Percentiles rank a stretch among this genome's conserved stretches.
phyloP scores from a whole-genome alignment of 2,888 invertebrate genomes.

The Eupithecia insigniata region DNA sequence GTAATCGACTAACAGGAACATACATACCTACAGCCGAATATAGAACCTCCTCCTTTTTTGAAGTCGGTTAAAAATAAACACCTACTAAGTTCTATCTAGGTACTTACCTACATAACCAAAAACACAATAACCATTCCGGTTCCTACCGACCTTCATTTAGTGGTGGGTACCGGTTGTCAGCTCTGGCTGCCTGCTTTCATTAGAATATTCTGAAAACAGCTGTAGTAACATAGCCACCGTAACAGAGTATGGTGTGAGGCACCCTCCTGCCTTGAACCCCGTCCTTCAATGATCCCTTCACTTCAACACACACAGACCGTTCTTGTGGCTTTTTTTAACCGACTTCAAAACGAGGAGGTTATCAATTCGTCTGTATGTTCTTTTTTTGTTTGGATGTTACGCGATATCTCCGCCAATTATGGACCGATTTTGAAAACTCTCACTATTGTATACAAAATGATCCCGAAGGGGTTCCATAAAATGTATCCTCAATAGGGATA shows the following conservation, averaged over 20 bases:
- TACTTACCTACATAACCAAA: neutral
- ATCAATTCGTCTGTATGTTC: too few relatives aligned
- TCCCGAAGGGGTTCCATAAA: too few relatives aligned
- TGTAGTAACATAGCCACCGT: conserved; percentile 1
- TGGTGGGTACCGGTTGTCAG: neutral
- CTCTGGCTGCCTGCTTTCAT: conserved; percentile 18
- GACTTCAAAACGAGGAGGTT: too few relatives aligned
- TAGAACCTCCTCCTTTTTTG: too few relatives aligned
- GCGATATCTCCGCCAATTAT: too few relatives aligned
- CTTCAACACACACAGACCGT: conserved; percentile 19
- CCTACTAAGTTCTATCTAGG: too few relatives aligned
- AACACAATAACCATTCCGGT: neutral
- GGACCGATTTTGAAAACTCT: too few relatives aligned
- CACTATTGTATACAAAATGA: too few relatives aligned
- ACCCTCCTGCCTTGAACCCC: conserved; percentile 28
- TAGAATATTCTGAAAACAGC: conserved; percentile 20
- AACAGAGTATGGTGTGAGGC: conserved; percentile 29
- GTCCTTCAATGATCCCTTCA: conserved; percentile 27
- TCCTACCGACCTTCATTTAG: neutral
- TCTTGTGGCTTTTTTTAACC: conserved; percentile 26
- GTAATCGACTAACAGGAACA: too few relatives aligned
- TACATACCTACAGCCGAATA: too few relatives aligned
- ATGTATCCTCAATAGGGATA: too few relatives aligned
- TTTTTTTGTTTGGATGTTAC: too few relatives aligned
- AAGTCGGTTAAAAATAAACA: neutral